Conservation (phyloP, 2,113 vertebrate species). For the Jacana jacana region DNA sequence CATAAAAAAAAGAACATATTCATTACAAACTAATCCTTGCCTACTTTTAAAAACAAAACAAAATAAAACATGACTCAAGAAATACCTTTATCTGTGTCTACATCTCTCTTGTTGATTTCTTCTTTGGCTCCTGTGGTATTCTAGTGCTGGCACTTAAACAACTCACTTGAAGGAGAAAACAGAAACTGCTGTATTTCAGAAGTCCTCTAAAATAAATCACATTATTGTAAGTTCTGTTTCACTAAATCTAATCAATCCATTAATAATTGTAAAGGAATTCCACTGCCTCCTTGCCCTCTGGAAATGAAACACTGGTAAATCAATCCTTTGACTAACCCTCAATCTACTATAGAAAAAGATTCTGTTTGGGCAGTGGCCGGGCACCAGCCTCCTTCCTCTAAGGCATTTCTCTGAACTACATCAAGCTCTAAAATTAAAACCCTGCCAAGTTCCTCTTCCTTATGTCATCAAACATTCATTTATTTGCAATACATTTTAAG, state of each 20-base stretch:
- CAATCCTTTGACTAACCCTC: not conserved
- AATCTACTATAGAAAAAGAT: not conserved
- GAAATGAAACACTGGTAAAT: not conserved
- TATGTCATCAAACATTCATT: not conserved
- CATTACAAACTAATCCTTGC: not conserved
- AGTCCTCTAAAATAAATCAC: conserved; percentile 58
- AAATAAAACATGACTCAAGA: not conserved
- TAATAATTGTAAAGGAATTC: not conserved
- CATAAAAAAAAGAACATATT: not conserved
- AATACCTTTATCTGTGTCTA: not conserved
- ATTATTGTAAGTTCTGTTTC: not conserved
- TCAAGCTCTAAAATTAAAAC: not conserved
- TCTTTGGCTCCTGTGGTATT: not conserved
- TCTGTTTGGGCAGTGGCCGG: not conserved
- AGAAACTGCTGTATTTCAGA: conserved; percentile 52
- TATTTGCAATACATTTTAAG: not conserved
- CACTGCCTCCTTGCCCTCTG: not conserved
- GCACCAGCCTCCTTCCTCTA: not conserved
- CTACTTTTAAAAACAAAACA: not conserved
- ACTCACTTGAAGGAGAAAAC: conserved; percentile 57
- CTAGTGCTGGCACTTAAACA: not conserved
- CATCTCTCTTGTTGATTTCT: not conserved
- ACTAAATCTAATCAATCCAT: not conserved
- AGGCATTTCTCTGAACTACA: not conserved
- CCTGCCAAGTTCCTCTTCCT: not conserved